Base-by-base conservation (phyloP, 2,113 vertebrate species). In the Oenanthe oenanthe region DNA sequence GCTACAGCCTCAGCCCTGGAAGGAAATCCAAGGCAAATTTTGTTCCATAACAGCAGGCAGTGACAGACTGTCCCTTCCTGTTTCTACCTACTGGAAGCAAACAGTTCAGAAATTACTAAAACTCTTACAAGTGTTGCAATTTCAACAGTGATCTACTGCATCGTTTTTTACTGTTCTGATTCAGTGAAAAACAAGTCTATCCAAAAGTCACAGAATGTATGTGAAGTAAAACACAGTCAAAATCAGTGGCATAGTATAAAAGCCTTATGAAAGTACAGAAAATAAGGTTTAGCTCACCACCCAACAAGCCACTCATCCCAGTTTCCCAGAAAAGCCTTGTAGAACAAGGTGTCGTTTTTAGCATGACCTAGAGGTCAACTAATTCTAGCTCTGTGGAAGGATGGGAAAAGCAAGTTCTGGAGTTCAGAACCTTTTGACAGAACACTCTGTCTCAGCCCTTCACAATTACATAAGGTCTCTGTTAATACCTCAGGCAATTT, bases 341-440 rank as follows among this genome's bases (percentile, higher is more conserved):
- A 94, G 36, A 51, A 82, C 61, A 88, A 73, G 24, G 32, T 72
- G 19, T 67, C 34, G 38, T 93, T 94, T 95, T 70, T 70, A 89
- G 40, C 16, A 34, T 29, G 51, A 90, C 85, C 74, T 88, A 53
- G 24, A 70, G 71, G 57, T 90, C 92, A 94, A 32, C n/a, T 81
- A 88, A 93, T 94, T 79, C 82, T 71, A 76, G 36, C 40, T 74
- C 72, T 66, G 31, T 86, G 53, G 74, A 88, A 88, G 29, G 81
- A 83, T 51, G 51, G 56, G 70, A 74, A 91, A 70, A 94, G 66
- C 18, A 79, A 87, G 78, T 90, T 83, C 81, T 61, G 28, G 47
- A 94, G 88, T 85, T 95, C 89, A 95, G 40, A 84, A 80, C 71
- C 84, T 88, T 93, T 83, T 75, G 71, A 56, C 42, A 83, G 78